Percentiles rank a stretch among this genome's conserved stretches.
Evolutionary conservation across 2,888 invertebrate genomes (phyloP).

Genomic region (Rhamnusium bicolor): DNA sequence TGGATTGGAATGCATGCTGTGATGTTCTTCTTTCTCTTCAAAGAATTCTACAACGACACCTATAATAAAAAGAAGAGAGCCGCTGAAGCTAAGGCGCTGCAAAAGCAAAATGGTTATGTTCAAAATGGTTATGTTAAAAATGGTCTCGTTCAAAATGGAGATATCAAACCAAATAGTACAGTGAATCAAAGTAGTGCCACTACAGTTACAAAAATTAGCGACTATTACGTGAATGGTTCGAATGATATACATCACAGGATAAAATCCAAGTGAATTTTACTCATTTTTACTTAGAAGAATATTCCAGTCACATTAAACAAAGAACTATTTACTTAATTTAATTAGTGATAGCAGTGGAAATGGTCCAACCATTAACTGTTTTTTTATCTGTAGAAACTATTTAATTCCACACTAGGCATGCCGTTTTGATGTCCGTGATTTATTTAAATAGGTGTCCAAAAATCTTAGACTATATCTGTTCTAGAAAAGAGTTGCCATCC

Average conservation of each 20-base stretch:
- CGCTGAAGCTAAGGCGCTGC: constrained; percentile 36
- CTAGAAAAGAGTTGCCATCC: too few species aligned
- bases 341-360: constrained; percentile 17
- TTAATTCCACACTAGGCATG: too few species aligned
- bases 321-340: constrained; percentile 44
- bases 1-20: constrained; percentile 97
- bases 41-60: constrained; percentile 92
- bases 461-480: too few species aligned
- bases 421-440: too few species aligned
- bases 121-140: constrained; percentile 41
- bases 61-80: constrained; percentile 72
- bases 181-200: constrained; percentile 46
- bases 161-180: constrained; percentile 23
- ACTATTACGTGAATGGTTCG: constrained; percentile 73
- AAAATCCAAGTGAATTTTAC: constrained; percentile 61
- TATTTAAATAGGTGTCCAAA: too few species aligned
- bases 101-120: constrained; percentile 41
- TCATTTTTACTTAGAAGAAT: constrained; percentile 37
- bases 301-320: constrained; percentile 29
- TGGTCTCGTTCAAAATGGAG: constrained; percentile 46
- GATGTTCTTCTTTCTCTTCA: constrained; percentile 96
- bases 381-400: constrained; percentile 22
- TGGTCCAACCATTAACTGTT: constrained; percentile 7
- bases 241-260: constrained; percentile 64
- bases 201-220: constrained; percentile 66